Conservation (phyloP, 23 tunicate species). For the Halocynthia aurantium region DNA sequence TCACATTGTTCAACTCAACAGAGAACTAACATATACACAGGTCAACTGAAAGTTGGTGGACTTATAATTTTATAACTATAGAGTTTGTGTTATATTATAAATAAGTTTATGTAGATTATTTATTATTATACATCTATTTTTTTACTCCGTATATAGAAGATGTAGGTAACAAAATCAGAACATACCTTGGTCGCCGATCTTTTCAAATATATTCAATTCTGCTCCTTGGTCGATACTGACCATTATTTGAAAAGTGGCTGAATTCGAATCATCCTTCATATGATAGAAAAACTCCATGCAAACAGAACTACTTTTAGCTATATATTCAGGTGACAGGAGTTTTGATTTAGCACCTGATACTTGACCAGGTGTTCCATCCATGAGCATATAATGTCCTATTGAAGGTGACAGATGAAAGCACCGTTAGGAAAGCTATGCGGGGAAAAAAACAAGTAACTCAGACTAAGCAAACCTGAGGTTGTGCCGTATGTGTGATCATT, state of each 20-base stretch:
- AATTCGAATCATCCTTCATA: slow-evolving; percentile 33
- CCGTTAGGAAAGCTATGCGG: background rate
- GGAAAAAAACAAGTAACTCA: background rate
- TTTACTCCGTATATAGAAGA: too few relatives aligned
- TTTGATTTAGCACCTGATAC: slow-evolving; percentile 6
- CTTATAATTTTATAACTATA: too few relatives aligned
- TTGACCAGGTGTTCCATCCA: slow-evolving; percentile 21
- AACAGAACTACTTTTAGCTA: slow-evolving; percentile 2
- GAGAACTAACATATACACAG: too few relatives aligned
- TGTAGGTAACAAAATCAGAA: background rate
- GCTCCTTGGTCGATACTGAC: slow-evolving; percentile 5
- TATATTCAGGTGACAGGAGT: slow-evolving; percentile 19
- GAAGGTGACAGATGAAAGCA: background rate
- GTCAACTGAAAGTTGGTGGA: too few relatives aligned
- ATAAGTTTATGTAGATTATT: too few relatives aligned
- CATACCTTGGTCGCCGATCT: slow-evolving; percentile 49
- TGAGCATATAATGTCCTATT: slow-evolving; percentile 45
- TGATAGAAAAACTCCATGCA: slow-evolving; percentile 52
- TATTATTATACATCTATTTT: too few relatives aligned
- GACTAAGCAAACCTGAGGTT: slow-evolving; percentile 15
- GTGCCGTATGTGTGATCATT: slow-evolving; percentile 45
- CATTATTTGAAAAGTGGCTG: slow-evolving; percentile 2
- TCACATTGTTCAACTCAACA: too few relatives aligned
- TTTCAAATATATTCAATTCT: slow-evolving; percentile 14
- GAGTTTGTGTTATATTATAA: too few relatives aligned